Conservation (phyloP, 2,797 vertebrate species). For the Prionace glauca region DNA sequence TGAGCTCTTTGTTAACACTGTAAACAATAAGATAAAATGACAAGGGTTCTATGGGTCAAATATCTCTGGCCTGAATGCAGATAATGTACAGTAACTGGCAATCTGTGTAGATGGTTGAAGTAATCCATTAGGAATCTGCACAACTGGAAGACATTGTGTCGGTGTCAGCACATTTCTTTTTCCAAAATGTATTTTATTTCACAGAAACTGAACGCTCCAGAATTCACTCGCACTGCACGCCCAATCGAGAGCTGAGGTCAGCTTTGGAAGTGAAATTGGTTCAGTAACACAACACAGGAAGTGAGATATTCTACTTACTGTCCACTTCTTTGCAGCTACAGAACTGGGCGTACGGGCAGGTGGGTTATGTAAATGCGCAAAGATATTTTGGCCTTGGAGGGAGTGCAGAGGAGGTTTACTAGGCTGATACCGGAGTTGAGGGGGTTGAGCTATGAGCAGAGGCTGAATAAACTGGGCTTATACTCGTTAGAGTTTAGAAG, state of each 20-base stretch:
- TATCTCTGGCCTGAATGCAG: slow-evolving; percentile 16
- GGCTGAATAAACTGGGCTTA: too few relatives aligned
- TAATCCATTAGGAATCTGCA: neutral
- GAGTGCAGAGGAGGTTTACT: too few relatives aligned
- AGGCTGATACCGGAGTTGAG: too few relatives aligned
- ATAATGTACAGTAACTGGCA: slow-evolving; percentile 25
- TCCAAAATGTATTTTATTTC: neutral
- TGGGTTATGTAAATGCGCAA: neutral
- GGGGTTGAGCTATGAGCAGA: too few relatives aligned
- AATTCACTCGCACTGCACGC: neutral
- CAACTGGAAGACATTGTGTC: neutral
- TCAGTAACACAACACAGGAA: neutral
- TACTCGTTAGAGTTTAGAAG: too few relatives aligned
- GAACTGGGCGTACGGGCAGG: neutral
- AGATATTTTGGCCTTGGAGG: too few relatives aligned
- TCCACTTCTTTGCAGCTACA: neutral
- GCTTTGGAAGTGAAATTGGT: neutral
- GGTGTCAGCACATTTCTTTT: neutral
- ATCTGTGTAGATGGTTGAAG: neutral
- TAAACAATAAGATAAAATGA: slow-evolving; percentile 22
- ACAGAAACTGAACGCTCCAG: neutral
- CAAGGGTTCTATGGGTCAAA: slow-evolving; percentile 1
- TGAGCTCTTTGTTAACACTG: slow-evolving; percentile 17
- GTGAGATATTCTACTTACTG: neutral
- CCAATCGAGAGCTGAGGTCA: neutral